Evolutionary conservation across 2,888 invertebrate genomes (phyloP), one percentile per base, ranked within the genome.

Genomic region (Vanessa cardui): DNA sequence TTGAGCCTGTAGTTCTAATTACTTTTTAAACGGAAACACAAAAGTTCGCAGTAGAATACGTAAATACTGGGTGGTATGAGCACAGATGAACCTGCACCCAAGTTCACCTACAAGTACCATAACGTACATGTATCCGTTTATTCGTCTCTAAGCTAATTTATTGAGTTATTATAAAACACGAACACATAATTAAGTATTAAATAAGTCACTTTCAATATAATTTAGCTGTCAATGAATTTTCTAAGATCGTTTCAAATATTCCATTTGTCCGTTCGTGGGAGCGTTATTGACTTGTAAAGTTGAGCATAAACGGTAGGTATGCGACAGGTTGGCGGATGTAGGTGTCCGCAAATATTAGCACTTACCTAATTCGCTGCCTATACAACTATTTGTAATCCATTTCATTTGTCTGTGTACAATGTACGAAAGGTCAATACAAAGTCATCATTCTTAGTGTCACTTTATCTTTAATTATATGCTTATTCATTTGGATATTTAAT

Each of bases 271-370:
- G 69, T 62, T 33, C 70, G 88, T 89, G 85, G 88, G 85, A 87
- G 88, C 87, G 82, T n/a, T 87, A 85, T 88, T 88, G 84, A 88
- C 87, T 84, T 74, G 80, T 78, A 74, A 72, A 72, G 74, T 68
- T 77, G 72, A 66, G 74, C 72, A 71, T 73, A 78, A 77, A 72
- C 74, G 78, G 72, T 72, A 77, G 80, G 79, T 78, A 78, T 78
- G 81, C 83, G 81, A 84, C 89, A 86, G 83, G 86, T 87, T 87
- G 83, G 87, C 86, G 86, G 86, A 87, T 84, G 92, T 90, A 87
- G 90, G 90, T 86, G 91, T 89, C 76, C 82, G 88, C 91, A 91
- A 91, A 92, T 92, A 91, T 92, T 91, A 81, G 83, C 84, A 81
- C 86, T 89, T 86, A 83, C 87, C 84, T 83, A 90, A 89, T 85